These are phyloP conservation scores for Fratercula arctica DNA, from an alignment of 2,797 vertebrate species.

Conservation along the genomic window DNA sequence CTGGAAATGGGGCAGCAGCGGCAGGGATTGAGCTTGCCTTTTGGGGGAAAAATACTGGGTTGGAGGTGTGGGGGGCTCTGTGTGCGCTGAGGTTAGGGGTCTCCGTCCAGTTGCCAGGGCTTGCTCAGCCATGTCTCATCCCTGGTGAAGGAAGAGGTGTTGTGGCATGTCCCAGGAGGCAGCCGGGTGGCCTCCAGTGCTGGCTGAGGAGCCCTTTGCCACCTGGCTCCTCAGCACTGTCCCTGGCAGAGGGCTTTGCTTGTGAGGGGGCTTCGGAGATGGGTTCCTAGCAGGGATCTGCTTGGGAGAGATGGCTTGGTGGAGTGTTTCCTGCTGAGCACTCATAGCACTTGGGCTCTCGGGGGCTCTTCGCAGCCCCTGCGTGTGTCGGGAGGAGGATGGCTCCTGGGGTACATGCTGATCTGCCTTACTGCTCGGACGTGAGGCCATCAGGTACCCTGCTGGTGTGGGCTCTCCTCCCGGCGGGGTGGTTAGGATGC, in stretches of 20 bases:
- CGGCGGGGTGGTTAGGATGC: background rate
- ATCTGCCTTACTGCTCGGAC: background rate
- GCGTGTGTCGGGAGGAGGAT: accelerated
- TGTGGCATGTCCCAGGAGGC: background rate
- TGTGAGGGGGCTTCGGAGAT: background rate
- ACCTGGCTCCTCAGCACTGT: no score
- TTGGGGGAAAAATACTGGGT: background rate
- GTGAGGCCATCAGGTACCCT: background rate
- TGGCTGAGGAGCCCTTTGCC: background rate
- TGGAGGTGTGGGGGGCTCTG: background rate
- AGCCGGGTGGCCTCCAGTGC: background rate
- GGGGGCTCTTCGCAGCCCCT: background rate
- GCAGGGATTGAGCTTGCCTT: background rate
- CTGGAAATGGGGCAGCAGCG: background rate
- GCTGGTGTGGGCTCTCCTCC: background rate
- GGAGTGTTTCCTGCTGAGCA: background rate
- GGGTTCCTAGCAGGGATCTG: background rate
- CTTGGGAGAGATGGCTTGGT: background rate
- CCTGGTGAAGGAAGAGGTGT: background rate
- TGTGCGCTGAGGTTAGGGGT: background rate
- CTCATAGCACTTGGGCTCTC: background rate
- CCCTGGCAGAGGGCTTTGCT: background rate
- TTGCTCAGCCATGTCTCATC: background rate
- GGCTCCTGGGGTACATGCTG: accelerated
- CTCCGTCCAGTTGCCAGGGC: background rate